A percentile compares a stretch with the other conserved stretches of the same genome.
Evolutionary conservation across 1,140 invertebrate species (phyloP).

Genomic region (Drosophila repletoides): DNA sequence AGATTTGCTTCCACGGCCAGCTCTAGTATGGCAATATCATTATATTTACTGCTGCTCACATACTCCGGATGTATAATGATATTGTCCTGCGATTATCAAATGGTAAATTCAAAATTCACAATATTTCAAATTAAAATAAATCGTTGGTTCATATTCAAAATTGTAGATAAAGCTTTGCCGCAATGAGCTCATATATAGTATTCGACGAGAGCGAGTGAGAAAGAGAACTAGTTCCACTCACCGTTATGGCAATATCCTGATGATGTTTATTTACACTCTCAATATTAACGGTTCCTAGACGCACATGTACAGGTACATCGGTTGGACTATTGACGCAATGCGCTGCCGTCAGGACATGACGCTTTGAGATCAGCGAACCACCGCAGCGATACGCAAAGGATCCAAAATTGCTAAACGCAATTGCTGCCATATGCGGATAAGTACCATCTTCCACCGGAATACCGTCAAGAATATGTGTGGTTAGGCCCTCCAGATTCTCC

Average conservation of each 20-base stretch:
- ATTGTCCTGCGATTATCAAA: slow-evolving; percentile 23
- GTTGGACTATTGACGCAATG: slow-evolving; percentile 86
- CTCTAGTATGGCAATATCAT: slow-evolving; percentile 72
- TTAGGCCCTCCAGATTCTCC: not conserved
- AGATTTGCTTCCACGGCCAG: slow-evolving; percentile 34
- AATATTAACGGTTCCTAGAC: slow-evolving; percentile 65
- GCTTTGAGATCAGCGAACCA: slow-evolving; percentile 82
- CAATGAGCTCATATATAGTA: no score
- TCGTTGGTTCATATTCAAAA: not conserved
- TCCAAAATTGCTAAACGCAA: slow-evolving; percentile 46
- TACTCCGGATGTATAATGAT: slow-evolving; percentile 61
- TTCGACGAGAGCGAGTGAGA: no score
- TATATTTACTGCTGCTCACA: slow-evolving; percentile 50
- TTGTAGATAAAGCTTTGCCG: no score
- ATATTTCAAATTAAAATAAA: not conserved
- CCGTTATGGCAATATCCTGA: slow-evolving; percentile 51
- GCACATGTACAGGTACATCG: slow-evolving; percentile 44
- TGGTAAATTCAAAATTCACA: no score
- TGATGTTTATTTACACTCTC: not conserved
- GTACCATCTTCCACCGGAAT: slow-evolving; percentile 49
- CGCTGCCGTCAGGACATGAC: slow-evolving; percentile 86
- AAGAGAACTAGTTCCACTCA: slow-evolving; percentile 22
- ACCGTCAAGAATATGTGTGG: slow-evolving; percentile 64
- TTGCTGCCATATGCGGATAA: slow-evolving; percentile 78
- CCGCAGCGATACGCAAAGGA: slow-evolving; percentile 81